Conservation (phyloP, 2,888 invertebrate species). For the Lochmaea crataegi region DNA sequence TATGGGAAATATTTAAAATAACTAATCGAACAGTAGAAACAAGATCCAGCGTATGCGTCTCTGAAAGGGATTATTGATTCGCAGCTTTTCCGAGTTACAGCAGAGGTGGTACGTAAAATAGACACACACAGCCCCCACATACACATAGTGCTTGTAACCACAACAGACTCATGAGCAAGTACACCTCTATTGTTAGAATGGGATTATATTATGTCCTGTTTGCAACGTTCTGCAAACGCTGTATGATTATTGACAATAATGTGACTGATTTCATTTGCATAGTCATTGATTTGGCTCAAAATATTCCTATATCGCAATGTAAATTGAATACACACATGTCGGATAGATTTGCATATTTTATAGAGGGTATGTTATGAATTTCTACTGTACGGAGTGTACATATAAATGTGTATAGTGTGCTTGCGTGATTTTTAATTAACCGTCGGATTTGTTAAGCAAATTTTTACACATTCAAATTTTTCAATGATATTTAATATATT, state of each 20-base stretch:
- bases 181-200: conserved; percentile 30
- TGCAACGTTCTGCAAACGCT: conserved; percentile 29
- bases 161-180: conserved; percentile 14
- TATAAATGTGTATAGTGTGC: conserved; percentile 2
- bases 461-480: no score
- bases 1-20: no score
- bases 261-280: conserved; percentile 45
- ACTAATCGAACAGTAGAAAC: no score
- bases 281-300: conserved; percentile 40
- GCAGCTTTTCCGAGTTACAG: not conserved
- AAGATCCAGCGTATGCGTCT: no score
- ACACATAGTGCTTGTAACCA: conserved; percentile 13
- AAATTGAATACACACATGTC: conserved; percentile 40
- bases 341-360: conserved; percentile 37
- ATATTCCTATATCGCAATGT: conserved; percentile 39
- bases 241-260: conserved; percentile 43
- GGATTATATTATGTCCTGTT: conserved; percentile 39
- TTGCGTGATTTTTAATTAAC: not conserved
- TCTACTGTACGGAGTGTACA: not conserved
- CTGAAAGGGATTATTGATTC: conserved; percentile 5
- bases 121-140: not conserved
- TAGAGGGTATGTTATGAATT: conserved; percentile 27
- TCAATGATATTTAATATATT: no score
- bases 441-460: no score
- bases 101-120: conserved; percentile 12